Evolutionary conservation across 2,797 vertebrate species (phyloP), one percentile per base, ranked within the genome.

Genomic region (Craterocephalus amniculus): DNA sequence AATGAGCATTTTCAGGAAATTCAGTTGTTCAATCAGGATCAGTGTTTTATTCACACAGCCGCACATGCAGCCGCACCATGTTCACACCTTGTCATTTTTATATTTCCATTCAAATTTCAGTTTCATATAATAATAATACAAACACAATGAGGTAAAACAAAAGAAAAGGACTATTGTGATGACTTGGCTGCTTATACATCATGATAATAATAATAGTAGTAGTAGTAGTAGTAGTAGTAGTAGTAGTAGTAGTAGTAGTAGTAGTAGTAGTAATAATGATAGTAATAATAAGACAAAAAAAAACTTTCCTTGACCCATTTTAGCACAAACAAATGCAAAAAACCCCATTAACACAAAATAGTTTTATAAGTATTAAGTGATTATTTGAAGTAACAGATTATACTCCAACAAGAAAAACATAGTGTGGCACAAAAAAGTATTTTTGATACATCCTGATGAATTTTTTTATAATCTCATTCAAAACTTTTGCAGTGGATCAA

Each of bases 171-270:
- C 6, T 1, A 20, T 6, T 43, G 4, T 8, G 18, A n/a, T 18
- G 4, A n/a, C 54, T 16, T 67, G 29, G 70, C 59, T 72, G 12
- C 22, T 65, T 13, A 54, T 45, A 69, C 26, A 49, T 29, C 51
- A 59, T 76, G 52, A 82, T 71, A n/a, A 71, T 65, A 75, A 58
- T 58, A 36, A 67, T 29, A 54, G 57, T 76, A 55, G 81, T 71
- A n/a, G 70, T 65, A 75, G 56, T 58, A 36, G n/a, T n/a, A n/a
- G n/a, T n/a, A n/a, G n/a, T n/a, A n/a, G n/a, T n/a, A n/a, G n/a
- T n/a, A n/a, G n/a, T n/a, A n/a, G n/a, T n/a, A n/a, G n/a, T n/a
- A n/a, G n/a, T n/a, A n/a, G n/a, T n/a, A n/a, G n/a, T n/a, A n/a
- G n/a, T n/a, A n/a, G n/a, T n/a, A n/a, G n/a, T n/a, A n/a, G n/a